These are phyloP conservation scores for Hyles euphorbiae DNA, from an alignment of 1,140 invertebrate species.

Conservation along the genomic window DNA sequence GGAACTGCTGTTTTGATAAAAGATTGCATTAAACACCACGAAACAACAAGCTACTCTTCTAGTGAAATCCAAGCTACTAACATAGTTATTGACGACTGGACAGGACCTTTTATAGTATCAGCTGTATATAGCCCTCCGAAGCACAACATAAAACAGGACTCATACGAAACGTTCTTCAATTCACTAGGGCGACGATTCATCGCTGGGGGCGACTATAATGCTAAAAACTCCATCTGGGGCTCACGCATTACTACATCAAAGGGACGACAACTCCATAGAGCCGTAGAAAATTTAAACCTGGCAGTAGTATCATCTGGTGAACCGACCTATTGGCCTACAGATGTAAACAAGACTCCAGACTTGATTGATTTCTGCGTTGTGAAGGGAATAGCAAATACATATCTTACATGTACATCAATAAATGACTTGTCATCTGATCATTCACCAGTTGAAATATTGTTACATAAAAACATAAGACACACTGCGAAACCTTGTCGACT, in stretches of 20 bases:
- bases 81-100: conserved; percentile 24
- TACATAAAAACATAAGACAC: conserved; percentile 1
- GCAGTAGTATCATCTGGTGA: conserved; percentile 25
- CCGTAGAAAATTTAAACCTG: conserved; percentile 17
- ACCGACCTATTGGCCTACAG: conserved; percentile 44
- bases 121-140: conserved; percentile 50
- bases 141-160: conserved; percentile 26
- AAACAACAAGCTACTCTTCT: conserved; percentile 1
- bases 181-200: conserved; percentile 46
- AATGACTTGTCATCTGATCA: conserved; percentile 13
- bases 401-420: not conserved
- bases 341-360: conserved; percentile 39
- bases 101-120: conserved; percentile 26
- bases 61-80: conserved; percentile 29
- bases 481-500: conserved; percentile 5
- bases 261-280: conserved; percentile 25
- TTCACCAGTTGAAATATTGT: conserved; percentile 4
- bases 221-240: conserved; percentile 41
- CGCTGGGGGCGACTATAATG: conserved; percentile 46
- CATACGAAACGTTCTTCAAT: conserved; percentile 42
- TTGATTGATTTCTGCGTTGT: conserved; percentile 26
- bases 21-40: conserved; percentile 20
- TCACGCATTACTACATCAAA: conserved; percentile 27
- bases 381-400: conserved; percentile 6
- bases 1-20: conserved; percentile 9